Conservation (phyloP, 2,113 vertebrate genomes). For the Brachionichthys hirsutus region DNA sequence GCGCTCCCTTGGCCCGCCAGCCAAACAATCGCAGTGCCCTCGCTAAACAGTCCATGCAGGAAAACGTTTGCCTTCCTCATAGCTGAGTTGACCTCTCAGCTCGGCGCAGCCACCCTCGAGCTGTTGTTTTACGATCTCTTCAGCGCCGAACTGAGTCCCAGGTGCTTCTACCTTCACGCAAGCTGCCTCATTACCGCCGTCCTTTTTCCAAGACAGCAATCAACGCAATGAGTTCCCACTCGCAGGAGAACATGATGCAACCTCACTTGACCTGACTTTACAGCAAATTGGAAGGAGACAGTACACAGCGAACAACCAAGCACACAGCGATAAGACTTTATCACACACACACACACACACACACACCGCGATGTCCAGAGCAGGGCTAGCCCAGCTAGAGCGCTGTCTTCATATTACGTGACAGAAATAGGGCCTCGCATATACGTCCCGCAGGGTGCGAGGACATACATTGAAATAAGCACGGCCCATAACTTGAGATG, state of each 20-base stretch:
- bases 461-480: conserved; percentile 40
- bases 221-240: neutral
- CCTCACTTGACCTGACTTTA: conserved; percentile 7
- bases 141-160: conserved; percentile 29
- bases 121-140: conserved; percentile 49
- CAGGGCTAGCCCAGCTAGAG: conserved; percentile 21
- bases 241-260: neutral
- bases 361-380: neutral
- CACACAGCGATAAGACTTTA: conserved; percentile 16
- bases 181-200: conserved; percentile 13
- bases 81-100: conserved; percentile 47
- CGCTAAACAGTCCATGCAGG: conserved; percentile 33
- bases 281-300: conserved; percentile 18
- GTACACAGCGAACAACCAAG: conserved; percentile 2
- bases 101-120: conserved; percentile 27
- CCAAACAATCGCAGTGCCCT: conserved; percentile 30
- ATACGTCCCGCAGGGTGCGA: conserved; percentile 16
- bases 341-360: conserved; percentile 8
- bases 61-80: conserved; percentile 57
- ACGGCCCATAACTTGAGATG: conserved; percentile 29
- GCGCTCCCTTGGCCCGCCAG: conserved; percentile 43
- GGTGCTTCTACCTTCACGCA: conserved; percentile 16
- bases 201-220: conserved; percentile 19
- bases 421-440: conserved; percentile 56
- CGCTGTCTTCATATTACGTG: conserved; percentile 62